phyloP scores from a whole-genome alignment of 1,140 invertebrate species.

The Drosophila sulfurigaster region DNA sequence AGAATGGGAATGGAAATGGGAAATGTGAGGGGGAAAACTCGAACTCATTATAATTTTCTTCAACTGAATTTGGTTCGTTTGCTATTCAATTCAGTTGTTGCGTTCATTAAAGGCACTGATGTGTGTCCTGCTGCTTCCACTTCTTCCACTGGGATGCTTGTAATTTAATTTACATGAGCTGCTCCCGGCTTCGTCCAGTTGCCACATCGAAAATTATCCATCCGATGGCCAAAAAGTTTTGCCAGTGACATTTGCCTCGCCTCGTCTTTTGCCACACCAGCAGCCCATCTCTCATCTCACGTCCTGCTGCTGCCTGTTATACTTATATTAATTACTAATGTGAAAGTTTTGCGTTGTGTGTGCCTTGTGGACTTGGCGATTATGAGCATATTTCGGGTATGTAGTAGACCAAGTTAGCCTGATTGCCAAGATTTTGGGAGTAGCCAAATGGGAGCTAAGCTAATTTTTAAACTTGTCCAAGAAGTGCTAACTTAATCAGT shows the following conservation, averaged over 20 bases:
- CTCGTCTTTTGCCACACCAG: not conserved
- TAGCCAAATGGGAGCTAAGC: conserved; percentile 14
- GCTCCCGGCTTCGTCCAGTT: conserved; percentile 22
- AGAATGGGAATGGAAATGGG: not conserved
- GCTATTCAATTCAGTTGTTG: conserved; percentile 62
- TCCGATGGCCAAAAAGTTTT: conserved; percentile 55
- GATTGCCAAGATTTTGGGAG: conserved; percentile 11
- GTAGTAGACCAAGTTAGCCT: conserved; percentile 15
- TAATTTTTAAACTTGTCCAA: conserved; percentile 71
- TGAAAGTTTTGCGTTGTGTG: conserved; percentile 59
- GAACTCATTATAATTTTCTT: conserved; percentile 80
- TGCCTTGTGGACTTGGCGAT: conserved; percentile 26
- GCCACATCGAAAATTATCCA: conserved; percentile 62
- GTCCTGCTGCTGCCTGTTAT: conserved; percentile 15
- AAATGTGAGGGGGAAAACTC: not conserved
- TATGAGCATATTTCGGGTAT: conserved; percentile 59
- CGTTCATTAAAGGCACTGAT: conserved; percentile 50
- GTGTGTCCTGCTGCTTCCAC: conserved; percentile 4
- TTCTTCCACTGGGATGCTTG: conserved; percentile 19
- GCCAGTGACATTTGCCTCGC: conserved; percentile 47
- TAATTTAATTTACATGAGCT: conserved; percentile 79
- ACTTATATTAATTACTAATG: conserved; percentile 77
- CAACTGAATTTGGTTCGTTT: conserved; percentile 62
- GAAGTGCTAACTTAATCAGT: conserved; percentile 80
- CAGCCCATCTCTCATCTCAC: not conserved